A percentile compares a stretch with the other conserved stretches of the same genome.
These are phyloP conservation scores for Patiria pectinifera DNA, from an alignment of 53 echinoderm and acorn worm genomes.

Conservation along the genomic window DNA sequence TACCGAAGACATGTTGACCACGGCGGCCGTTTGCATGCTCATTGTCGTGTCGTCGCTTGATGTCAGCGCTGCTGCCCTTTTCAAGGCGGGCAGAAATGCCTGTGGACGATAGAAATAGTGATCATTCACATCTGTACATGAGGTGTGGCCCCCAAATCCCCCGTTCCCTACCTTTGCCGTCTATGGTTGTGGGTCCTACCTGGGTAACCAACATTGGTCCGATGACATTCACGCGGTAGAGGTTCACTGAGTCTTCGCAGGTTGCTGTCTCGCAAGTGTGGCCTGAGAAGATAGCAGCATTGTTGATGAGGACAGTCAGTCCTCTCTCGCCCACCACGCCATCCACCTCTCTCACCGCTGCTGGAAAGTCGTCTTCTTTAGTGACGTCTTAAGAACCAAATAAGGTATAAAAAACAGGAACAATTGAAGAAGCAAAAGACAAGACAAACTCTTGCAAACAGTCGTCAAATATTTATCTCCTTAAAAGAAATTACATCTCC, in stretches of 20 bases:
- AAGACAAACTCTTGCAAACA: too few relatives aligned
- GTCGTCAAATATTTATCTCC: too few relatives aligned
- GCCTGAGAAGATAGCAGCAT: slow-evolving; percentile 46
- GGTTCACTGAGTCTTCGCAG: background rate
- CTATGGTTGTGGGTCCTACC: background rate
- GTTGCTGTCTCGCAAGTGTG: background rate
- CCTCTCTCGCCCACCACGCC: slow-evolving; percentile 51
- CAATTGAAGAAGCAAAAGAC: too few relatives aligned
- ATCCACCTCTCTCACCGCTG: slow-evolving; percentile 46
- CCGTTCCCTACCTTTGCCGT: too few relatives aligned
- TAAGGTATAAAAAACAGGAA: background rate
- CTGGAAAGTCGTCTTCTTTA: slow-evolving; percentile 25
- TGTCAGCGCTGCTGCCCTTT: slow-evolving; percentile 37
- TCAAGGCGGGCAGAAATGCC: slow-evolving; percentile 73
- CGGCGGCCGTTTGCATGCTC: slow-evolving; percentile 56
- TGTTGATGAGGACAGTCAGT: slow-evolving; percentile 74
- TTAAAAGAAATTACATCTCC: too few relatives aligned
- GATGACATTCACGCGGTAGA: slow-evolving; percentile 43
- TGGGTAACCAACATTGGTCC: slow-evolving; percentile 49
- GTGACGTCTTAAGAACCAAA: slow-evolving; percentile 45
- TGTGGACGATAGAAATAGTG: background rate
- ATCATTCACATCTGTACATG: background rate
- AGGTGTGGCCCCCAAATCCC: too few relatives aligned
- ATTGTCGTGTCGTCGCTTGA: slow-evolving; percentile 21
- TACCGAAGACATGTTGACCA: slow-evolving; percentile 58